phyloP scores from a whole-genome alignment of 2,797 vertebrate species.

The Acridotheres tristis region DNA sequence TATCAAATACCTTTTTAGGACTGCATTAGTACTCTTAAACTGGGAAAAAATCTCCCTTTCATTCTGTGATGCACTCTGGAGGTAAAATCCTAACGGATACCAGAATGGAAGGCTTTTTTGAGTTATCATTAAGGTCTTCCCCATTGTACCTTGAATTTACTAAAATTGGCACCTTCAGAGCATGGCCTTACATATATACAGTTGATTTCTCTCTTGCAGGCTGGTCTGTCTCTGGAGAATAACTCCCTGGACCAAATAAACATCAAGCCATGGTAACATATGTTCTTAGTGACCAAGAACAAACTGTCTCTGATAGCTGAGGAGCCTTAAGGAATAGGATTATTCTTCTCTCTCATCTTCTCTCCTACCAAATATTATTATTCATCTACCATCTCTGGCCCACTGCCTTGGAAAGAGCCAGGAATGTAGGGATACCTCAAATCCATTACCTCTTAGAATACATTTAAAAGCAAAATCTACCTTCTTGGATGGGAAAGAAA shows the following conservation, averaged over 20 bases:
- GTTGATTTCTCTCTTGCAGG: background rate
- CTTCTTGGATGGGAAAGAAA: background rate
- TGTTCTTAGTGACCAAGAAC: background rate
- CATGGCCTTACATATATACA: background rate
- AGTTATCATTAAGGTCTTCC: background rate
- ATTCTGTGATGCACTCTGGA: background rate
- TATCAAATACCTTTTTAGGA: background rate
- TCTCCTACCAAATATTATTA: background rate
- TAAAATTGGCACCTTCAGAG: background rate
- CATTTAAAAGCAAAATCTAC: background rate
- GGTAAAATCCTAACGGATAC: background rate
- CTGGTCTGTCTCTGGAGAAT: background rate
- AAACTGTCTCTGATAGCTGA: background rate
- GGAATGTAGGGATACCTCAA: background rate
- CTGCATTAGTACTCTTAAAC: background rate
- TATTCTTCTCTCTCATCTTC: background rate
- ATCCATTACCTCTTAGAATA: background rate
- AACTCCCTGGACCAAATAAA: background rate
- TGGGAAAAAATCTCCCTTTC: background rate
- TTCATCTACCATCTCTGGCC: background rate
- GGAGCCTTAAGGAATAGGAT: background rate
- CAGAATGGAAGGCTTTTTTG: background rate
- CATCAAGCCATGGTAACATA: background rate
- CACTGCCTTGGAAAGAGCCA: background rate
- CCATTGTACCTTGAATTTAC: background rate